Evolutionary conservation across 92 coral and sea anemone genomes (phyloP), one percentile per base, ranked within the genome.

Genomic region (Montipora capitata): DNA sequence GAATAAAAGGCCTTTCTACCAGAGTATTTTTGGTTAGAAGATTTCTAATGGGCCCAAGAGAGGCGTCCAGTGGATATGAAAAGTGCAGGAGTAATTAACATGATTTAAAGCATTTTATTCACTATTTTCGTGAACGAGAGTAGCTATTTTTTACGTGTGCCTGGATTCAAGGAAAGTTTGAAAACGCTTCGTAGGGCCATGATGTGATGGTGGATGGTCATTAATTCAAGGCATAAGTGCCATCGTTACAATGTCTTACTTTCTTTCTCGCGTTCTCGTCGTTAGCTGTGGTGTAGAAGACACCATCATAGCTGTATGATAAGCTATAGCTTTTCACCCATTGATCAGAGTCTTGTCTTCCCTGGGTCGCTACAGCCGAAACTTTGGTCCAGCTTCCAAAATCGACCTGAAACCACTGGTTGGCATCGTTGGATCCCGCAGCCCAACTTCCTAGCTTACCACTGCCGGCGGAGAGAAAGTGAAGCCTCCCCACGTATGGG

Each of bases 331-430:
- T 59, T 42, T 40, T 42, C 0, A 77, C 82, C 82, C 82, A 77
- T 15, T 77, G 82, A 61, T 77, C 20, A 17, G 54, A 5, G 63
- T 77, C 70, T 61, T 77, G 82, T 42, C 82, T 40, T 59, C 82
- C 82, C 11, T 77, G 82, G 7, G 82, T 77, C 40, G 70, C 56
- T 40, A 77, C 82, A 13, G 72, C 82, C 4, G 71, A 57, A 15
- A 77, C 38, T 61, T 59, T 40, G 7, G 56, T 40, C 82, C 82
- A 77, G 82, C 40, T 77, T 15, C 82, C 82, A 40, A 77, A 59
- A 44, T 77, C 82, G 4, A 77, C 71, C 20, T 77, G 70, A 20
- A 77, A 79, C 84, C 84, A 80, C 35, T 80, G 85, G 10, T 45
- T 13, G 9, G 3, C 48, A 52, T 80, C 14, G 66, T 48, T 67